These are phyloP conservation scores for Drosophila micromelanica DNA, from an alignment of 1,140 invertebrate species.

Conservation along the genomic window DNA sequence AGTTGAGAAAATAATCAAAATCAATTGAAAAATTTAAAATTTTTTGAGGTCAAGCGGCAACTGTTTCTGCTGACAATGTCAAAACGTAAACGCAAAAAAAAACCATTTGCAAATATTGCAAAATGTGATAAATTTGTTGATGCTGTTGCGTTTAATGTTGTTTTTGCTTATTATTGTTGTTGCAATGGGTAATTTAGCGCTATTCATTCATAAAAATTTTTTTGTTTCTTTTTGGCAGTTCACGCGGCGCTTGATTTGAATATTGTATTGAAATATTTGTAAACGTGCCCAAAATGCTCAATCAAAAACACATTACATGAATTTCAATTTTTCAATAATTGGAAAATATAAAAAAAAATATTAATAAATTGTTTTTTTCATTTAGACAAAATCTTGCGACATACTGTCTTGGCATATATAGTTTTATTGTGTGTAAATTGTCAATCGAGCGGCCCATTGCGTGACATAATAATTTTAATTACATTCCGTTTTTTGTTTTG, in stretches of 20 bases:
- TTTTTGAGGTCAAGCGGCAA: constrained; percentile 71
- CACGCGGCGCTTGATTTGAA: constrained; percentile 54
- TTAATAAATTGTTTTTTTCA: constrained; percentile 2
- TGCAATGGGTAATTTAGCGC: constrained; percentile 66
- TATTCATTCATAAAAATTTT: constrained; percentile 74
- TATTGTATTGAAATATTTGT: constrained; percentile 45
- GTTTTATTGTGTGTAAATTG: constrained; percentile 26
- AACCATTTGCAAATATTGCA: constrained; percentile 52
- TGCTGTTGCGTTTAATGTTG: constrained; percentile 26
- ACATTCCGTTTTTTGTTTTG: constrained; percentile 46
- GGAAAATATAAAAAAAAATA: constrained; percentile 36
- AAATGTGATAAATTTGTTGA: constrained; percentile 61
- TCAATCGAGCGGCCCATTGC: constrained; percentile 43
- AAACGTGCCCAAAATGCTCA: constrained; percentile 68
- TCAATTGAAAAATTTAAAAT: constrained; percentile 62
- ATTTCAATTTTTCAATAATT: constrained; percentile 61
- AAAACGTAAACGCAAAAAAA: constrained; percentile 23
- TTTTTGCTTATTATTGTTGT: constrained; percentile 37
- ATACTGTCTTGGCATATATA: constrained; percentile 18
- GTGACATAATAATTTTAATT: constrained; percentile 80
- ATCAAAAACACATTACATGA: constrained; percentile 78
- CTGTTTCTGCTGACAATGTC: constrained; percentile 44
- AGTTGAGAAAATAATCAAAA: constrained; percentile 79
- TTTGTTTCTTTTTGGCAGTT: constrained; percentile 67
- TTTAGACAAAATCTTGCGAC: constrained; percentile 43